Percentiles rank a stretch among this genome's conserved stretches.
Conservation (phyloP, 30 jellyfish, hydroid and myxozoan genomes). For the Sanderia malayensis region DNA sequence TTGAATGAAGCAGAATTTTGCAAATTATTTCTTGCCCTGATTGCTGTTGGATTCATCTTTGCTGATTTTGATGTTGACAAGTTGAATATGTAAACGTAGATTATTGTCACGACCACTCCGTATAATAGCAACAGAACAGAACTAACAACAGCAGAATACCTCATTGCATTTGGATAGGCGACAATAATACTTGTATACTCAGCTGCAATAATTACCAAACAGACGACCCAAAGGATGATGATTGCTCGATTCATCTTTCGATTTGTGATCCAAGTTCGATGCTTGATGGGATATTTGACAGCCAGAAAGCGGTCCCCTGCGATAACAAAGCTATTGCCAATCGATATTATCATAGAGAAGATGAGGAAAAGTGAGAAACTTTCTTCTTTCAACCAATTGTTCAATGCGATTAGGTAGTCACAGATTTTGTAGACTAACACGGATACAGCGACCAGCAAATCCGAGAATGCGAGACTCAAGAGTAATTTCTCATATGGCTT, state of each 20-base stretch:
- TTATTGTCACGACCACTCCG: background rate
- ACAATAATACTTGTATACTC: background rate
- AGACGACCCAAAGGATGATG: constrained; percentile 7
- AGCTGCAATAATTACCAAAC: background rate
- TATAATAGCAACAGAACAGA: background rate
- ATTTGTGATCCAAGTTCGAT: background rate
- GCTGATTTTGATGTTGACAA: constrained; percentile 5
- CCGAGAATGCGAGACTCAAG: background rate
- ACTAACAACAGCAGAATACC: background rate
- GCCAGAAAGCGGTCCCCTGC: constrained; percentile 26
- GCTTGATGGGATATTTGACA: constrained; percentile 16
- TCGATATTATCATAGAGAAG: background rate
- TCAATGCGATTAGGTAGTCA: background rate
- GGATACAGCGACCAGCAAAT: background rate
- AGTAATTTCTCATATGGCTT: constrained; percentile 18
- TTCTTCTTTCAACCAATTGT: constrained; percentile 14
- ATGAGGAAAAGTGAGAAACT: constrained; percentile 16
- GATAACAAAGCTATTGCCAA: constrained; percentile 1
- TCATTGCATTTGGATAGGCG: background rate
- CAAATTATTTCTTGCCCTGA: background rate
- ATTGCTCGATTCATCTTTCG: background rate
- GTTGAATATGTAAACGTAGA: background rate
- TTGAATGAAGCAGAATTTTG: background rate
- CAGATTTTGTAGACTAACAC: background rate
- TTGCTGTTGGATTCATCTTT: background rate